Evolutionary conservation across 2,113 vertebrate species (phyloP).

Genomic region (Gadus macrocephalus): DNA sequence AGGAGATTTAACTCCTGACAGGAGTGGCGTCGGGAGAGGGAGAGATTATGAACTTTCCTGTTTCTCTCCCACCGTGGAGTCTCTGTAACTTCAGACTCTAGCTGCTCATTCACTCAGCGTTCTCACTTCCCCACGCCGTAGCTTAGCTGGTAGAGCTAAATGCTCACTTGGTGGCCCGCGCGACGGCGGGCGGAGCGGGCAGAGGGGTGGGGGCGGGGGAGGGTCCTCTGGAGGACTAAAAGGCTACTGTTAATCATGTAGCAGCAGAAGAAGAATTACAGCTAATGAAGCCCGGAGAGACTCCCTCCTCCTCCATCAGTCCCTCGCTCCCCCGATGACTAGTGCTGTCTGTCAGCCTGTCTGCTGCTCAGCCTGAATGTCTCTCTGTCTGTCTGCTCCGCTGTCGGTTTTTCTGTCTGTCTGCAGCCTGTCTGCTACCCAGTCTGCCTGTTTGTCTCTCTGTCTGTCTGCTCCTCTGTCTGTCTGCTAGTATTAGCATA

Average conservation of each 20-base stretch:
- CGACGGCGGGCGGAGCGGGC: conserved; percentile 32
- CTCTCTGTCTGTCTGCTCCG: not conserved
- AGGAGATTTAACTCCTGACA: too few species aligned
- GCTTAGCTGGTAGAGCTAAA: conserved; percentile 53
- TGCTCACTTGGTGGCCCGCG: conserved; percentile 69
- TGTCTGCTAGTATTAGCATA: not conserved
- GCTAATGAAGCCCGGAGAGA: conserved; percentile 93
- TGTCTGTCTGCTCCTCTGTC: conserved; percentile 11
- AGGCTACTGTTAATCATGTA: conserved; percentile 97
- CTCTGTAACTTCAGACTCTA: too few species aligned
- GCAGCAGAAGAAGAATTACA: conserved; percentile 89
- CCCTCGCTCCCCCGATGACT: conserved; percentile 28
- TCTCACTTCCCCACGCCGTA: conserved; percentile 9
- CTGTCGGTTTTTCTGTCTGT: conserved; percentile 22
- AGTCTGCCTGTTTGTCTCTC: not conserved
- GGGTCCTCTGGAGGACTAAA: conserved; percentile 84
- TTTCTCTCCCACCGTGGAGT: too few species aligned
- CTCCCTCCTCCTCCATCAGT: conserved; percentile 60
- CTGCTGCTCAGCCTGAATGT: not conserved
- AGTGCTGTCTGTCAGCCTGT: conserved; percentile 6
- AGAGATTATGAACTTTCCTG: too few species aligned
- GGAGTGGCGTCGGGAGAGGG: too few species aligned
- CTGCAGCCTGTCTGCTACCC: too few species aligned
- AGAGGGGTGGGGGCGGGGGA: too few species aligned
- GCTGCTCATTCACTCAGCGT: not conserved